Percentiles rank a stretch among this genome's conserved stretches.
These are phyloP conservation scores for Protosalanx chinensis DNA, from an alignment of 2,797 vertebrate genomes.

Conservation along the genomic window DNA sequence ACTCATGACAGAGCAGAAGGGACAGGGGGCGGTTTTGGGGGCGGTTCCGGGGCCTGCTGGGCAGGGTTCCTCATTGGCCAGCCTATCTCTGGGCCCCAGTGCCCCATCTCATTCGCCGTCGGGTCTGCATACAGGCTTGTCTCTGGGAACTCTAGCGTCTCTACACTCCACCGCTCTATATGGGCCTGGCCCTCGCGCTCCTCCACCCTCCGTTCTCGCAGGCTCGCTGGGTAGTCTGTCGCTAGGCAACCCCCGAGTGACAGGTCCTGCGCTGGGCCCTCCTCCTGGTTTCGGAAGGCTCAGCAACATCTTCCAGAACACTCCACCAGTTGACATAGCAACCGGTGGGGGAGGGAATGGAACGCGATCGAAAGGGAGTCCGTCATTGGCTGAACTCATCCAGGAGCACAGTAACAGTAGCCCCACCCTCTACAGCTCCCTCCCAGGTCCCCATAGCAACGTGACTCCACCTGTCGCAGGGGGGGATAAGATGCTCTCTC, in stretches of 20 bases:
- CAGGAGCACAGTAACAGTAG: slow-evolving; percentile 78
- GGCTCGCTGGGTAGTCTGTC: slow-evolving; percentile 67
- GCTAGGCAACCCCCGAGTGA: slow-evolving; percentile 56
- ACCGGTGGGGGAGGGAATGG: slow-evolving; percentile 48
- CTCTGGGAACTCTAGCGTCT: slow-evolving; percentile 57
- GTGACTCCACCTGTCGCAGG: slow-evolving; percentile 25
- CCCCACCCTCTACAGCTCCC: slow-evolving; percentile 53
- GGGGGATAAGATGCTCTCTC: slow-evolving; percentile 22
- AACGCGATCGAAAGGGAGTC: slow-evolving; percentile 65
- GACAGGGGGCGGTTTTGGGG: slow-evolving; percentile 15
- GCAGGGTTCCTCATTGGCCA: slow-evolving; percentile 32
- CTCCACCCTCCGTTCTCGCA: slow-evolving; percentile 52
- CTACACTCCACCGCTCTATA: slow-evolving; percentile 42
- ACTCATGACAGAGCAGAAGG: slow-evolving; percentile 63
- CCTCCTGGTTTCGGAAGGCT: slow-evolving; percentile 64
- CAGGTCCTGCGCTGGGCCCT: slow-evolving; percentile 31
- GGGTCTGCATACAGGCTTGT: slow-evolving; percentile 51
- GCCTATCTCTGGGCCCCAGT: slow-evolving; percentile 35
- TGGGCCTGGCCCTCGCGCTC: slow-evolving; percentile 34
- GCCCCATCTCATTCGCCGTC: slow-evolving; percentile 42
- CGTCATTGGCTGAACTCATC: slow-evolving; percentile 85
- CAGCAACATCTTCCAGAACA: slow-evolving; percentile 62
- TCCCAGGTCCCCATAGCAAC: slow-evolving; percentile 60
- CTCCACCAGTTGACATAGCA: slow-evolving; percentile 47
- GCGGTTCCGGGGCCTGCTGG: slow-evolving; percentile 17